phyloP scores from a whole-genome alignment of 1,140 invertebrate species.

The Zaprionus africanus region DNA sequence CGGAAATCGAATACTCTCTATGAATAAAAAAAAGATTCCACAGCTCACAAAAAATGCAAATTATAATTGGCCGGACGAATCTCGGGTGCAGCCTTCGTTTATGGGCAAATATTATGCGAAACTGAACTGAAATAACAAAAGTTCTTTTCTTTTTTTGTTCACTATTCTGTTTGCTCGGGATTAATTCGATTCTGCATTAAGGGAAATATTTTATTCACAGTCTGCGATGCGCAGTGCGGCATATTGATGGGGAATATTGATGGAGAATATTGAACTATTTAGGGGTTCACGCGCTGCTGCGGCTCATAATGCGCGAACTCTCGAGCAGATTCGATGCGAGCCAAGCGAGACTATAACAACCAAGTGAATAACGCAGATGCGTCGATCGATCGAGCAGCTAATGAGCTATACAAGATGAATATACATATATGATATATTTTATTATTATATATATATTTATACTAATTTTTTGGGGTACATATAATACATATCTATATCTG shows the following conservation, averaged over 20 bases:
- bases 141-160: not conserved
- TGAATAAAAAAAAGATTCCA: not conserved
- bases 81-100: not conserved
- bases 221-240: not conserved
- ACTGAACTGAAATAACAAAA: not conserved
- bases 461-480: no score
- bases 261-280: not conserved
- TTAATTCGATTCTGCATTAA: slow-evolving; percentile 6
- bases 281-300: not conserved
- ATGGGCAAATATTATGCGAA: slow-evolving; percentile 1
- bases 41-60: slow-evolving; percentile 11
- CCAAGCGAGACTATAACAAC: not conserved
- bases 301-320: not conserved
- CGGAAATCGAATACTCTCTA: not conserved
- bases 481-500: no score
- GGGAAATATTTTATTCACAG: not conserved
- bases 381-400: not conserved
- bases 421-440: not conserved
- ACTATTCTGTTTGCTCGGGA: not conserved
- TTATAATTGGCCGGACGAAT: slow-evolving; percentile 5
- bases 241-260: not conserved
- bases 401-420: not conserved
- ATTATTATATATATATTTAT: no score
- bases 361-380: not conserved
- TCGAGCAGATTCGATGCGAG: not conserved